Evolutionary conservation across 2,113 vertebrate genomes (phyloP).

Genomic region (Pelodiscus sinensis): DNA sequence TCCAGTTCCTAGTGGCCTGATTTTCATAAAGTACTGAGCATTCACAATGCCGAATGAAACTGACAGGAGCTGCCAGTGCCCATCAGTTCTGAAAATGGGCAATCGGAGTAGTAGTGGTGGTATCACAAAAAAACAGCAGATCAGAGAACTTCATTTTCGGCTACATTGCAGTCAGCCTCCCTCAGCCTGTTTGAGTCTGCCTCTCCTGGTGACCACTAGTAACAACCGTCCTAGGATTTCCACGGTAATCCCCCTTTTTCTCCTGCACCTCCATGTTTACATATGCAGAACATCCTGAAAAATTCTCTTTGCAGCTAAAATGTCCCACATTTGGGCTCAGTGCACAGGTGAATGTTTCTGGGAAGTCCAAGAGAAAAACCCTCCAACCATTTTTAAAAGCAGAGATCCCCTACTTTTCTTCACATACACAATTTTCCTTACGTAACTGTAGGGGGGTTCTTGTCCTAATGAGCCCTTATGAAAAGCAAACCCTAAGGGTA

Average conservation of each 20-base stretch:
- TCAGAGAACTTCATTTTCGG: not conserved
- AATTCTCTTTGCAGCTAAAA: not conserved
- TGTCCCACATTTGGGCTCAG: not conserved
- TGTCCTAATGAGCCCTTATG: not conserved
- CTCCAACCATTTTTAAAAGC: not conserved
- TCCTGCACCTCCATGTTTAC: not conserved
- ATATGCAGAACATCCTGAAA: not conserved
- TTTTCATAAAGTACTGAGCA: not conserved
- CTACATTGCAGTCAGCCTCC: not conserved
- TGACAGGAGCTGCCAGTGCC: rapidly evolving
- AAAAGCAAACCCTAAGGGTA: not conserved
- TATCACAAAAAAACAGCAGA: not conserved
- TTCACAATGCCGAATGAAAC: not conserved
- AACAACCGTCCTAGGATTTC: not conserved
- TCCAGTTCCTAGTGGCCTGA: not conserved
- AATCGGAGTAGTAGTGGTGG: not conserved
- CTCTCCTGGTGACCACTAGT: not conserved
- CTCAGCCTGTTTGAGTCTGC: rapidly evolving
- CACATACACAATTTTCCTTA: not conserved
- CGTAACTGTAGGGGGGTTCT: not conserved
- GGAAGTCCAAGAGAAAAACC: not conserved
- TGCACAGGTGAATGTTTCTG: not conserved
- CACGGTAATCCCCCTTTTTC: not conserved
- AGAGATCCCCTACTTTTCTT: not conserved
- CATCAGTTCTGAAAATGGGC: not conserved